These are phyloP conservation scores for Papilio polytes DNA, from an alignment of 1,140 invertebrate species.

Conservation along the genomic window DNA sequence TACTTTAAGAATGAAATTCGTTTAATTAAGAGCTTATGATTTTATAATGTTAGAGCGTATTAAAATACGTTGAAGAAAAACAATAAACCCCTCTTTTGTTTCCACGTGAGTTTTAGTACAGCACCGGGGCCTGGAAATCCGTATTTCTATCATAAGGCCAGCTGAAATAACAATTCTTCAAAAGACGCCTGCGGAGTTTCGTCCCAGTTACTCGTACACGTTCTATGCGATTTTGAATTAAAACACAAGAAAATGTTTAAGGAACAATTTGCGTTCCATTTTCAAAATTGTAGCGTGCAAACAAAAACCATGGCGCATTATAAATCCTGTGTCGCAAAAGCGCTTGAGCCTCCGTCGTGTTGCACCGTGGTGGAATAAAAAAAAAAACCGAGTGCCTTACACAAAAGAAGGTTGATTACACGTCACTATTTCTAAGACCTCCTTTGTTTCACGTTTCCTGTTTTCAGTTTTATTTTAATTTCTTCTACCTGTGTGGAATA, in stretches of 20 bases:
- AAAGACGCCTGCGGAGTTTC: slow-evolving; percentile 16
- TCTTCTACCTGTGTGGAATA: slow-evolving; percentile 12
- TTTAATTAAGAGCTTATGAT: neutral
- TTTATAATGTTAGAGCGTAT: neutral
- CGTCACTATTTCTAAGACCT: slow-evolving; percentile 60
- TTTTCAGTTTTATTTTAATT: slow-evolving; percentile 46
- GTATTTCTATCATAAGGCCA: neutral
- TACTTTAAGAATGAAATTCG: neutral
- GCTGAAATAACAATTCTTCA: slow-evolving; percentile 13
- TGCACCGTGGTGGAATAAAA: slow-evolving; percentile 56
- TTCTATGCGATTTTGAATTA: slow-evolving; percentile 18
- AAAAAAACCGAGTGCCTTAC: slow-evolving; percentile 51
- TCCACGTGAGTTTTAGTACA: neutral
- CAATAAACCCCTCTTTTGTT: neutral
- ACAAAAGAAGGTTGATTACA: slow-evolving; percentile 70
- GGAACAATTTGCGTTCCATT: slow-evolving; percentile 40
- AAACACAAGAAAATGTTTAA: slow-evolving; percentile 33
- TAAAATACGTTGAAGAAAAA: slow-evolving; percentile 2
- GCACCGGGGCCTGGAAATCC: neutral
- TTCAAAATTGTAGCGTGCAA: slow-evolving; percentile 33
- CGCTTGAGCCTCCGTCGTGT: slow-evolving; percentile 44
- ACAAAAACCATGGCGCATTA: slow-evolving; percentile 38
- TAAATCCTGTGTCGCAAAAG: slow-evolving; percentile 36
- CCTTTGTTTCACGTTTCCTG: slow-evolving; percentile 61
- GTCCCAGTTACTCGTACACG: neutral